phyloP scores from a whole-genome alignment of 1,140 invertebrate species.

The Mactra quadrangularis region DNA sequence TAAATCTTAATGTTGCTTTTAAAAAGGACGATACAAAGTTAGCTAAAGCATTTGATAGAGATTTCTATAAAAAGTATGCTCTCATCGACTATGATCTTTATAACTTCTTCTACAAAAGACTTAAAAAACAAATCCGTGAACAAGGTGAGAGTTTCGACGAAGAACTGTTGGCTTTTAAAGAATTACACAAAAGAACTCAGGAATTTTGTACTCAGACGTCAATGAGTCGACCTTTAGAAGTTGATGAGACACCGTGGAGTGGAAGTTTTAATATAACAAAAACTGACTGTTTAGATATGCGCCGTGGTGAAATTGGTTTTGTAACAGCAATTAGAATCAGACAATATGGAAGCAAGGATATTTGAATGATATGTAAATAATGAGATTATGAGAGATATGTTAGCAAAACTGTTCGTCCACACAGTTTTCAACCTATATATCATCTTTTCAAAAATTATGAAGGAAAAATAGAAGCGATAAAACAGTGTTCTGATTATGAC shows the following conservation, averaged over 20 bases:
- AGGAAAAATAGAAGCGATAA: too few relatives aligned
- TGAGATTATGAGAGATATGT: too few relatives aligned
- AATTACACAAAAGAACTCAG: constrained; percentile 32
- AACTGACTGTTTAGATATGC: constrained; percentile 24
- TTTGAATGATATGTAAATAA: too few relatives aligned
- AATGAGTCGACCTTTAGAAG: background rate
- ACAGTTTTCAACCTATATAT: too few relatives aligned
- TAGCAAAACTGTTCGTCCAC: too few relatives aligned
- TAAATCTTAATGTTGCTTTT: constrained; percentile 46
- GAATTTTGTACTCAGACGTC: constrained; percentile 56
- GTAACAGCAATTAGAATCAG: constrained; percentile 9
- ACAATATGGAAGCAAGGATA: constrained; percentile 38
- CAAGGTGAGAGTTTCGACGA: constrained; percentile 53
- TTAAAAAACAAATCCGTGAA: constrained; percentile 45
- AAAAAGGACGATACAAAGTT: constrained; percentile 17
- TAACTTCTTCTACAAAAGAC: constrained; percentile 56
- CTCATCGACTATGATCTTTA: constrained; percentile 63
- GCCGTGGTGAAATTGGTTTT: constrained; percentile 20
- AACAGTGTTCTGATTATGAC: too few relatives aligned
- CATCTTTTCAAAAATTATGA: too few relatives aligned
- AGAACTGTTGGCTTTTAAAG: constrained; percentile 61
- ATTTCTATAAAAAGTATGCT: constrained; percentile 54
- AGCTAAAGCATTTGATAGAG: constrained; percentile 24
- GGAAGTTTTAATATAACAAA: constrained; percentile 25
- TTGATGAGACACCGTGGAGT: constrained; percentile 11